Conservation (phyloP, 2,113 vertebrate species). For the Smithornis capensis region DNA sequence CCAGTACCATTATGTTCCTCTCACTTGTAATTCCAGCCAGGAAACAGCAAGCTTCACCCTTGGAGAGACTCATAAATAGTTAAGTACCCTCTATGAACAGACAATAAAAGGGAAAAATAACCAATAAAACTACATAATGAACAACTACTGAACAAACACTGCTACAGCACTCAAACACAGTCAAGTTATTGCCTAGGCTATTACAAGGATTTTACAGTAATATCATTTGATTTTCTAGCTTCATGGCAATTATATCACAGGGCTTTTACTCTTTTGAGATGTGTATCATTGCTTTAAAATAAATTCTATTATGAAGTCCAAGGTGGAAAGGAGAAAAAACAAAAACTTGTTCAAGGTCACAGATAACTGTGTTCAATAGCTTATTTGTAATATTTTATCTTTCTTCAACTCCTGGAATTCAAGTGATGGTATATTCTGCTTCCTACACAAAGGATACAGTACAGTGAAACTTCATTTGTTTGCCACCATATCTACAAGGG, state of each 20-base stretch:
- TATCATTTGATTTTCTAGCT: constrained; percentile 58
- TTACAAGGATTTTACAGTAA: constrained; percentile 54
- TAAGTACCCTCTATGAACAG: constrained; percentile 61
- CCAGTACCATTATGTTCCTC: not conserved
- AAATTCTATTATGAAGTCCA: constrained; percentile 18
- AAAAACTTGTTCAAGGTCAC: not conserved
- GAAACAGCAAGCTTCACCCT: constrained; percentile 57
- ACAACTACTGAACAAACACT: constrained; percentile 69
- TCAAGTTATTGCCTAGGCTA: constrained; percentile 53
- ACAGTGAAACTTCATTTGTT: not conserved
- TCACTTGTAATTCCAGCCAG: constrained; percentile 49
- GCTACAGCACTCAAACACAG: not conserved
- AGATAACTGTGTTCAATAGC: not conserved
- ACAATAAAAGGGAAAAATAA: constrained; percentile 59
- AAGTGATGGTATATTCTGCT: not conserved
- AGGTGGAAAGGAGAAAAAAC: not conserved
- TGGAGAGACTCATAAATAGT: constrained; percentile 63
- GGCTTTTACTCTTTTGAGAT: not conserved
- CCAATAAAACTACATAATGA: constrained; percentile 72
- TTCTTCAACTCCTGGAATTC: not conserved
- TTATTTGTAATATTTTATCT: not conserved
- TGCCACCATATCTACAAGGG: not conserved
- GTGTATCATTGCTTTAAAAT: constrained; percentile 13
- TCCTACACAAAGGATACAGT: not conserved
- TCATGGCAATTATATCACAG: constrained; percentile 37